A percentile compares a stretch with the other conserved stretches of the same genome.
Evolutionary conservation across 1,140 invertebrate species (phyloP).

Genomic region (Vanessa atalanta): DNA sequence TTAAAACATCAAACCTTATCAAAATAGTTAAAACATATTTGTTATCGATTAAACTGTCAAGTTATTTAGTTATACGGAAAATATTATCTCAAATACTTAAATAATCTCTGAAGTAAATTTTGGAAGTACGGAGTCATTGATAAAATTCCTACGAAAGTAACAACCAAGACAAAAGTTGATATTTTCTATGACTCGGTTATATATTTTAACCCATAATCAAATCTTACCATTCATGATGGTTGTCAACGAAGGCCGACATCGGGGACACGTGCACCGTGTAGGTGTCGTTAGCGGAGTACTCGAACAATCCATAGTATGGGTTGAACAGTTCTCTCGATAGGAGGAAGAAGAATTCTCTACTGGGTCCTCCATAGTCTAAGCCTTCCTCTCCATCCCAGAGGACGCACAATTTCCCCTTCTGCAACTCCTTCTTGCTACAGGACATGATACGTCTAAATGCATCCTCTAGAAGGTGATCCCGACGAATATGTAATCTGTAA

Average conservation of each 20-base stretch:
- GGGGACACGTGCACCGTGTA: slow-evolving; percentile 99
- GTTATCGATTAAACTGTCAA: background rate
- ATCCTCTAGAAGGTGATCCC: slow-evolving; percentile 96
- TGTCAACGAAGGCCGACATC: slow-evolving; percentile 98
- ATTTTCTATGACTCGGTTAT: too few relatives aligned
- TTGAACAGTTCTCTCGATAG: slow-evolving; percentile 98
- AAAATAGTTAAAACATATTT: background rate
- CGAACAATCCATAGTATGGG: slow-evolving; percentile 98
- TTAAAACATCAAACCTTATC: background rate
- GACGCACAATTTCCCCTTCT: slow-evolving; percentile 96
- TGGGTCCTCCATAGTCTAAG: slow-evolving; percentile 98
- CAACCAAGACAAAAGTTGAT: background rate
- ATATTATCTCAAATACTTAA: background rate
- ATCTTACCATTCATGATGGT: slow-evolving; percentile 95
- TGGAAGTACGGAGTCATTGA: too few relatives aligned
- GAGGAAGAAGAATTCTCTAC: slow-evolving; percentile 97
- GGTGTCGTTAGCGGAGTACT: slow-evolving; percentile 98
- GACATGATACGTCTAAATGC: slow-evolving; percentile 98
- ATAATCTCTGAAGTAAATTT: background rate
- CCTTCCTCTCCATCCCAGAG: slow-evolving; percentile 98
- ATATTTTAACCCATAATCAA: background rate
- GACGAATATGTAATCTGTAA: slow-evolving; percentile 92
- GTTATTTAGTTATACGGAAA: background rate
- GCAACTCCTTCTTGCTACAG: slow-evolving; percentile 96
- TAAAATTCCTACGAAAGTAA: too few relatives aligned